Conservation (phyloP, 2,113 vertebrate genomes). For the Odocoileus virginianus region DNA sequence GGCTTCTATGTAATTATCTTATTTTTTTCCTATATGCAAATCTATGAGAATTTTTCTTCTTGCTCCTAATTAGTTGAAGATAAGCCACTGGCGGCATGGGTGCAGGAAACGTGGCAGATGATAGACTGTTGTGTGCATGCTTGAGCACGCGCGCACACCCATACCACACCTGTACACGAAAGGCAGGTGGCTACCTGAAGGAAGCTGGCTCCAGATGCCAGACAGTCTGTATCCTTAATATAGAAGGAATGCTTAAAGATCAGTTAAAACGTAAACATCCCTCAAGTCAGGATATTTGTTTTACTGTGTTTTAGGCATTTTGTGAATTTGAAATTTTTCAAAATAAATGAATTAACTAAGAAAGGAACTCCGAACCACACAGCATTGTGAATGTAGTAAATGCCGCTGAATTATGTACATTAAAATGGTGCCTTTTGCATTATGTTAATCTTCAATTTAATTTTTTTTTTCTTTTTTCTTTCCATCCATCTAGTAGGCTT, state of each 20-base stretch:
- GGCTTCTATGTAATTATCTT: not conserved
- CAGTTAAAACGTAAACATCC: not conserved
- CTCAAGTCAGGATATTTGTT: not conserved
- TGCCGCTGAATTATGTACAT: not conserved
- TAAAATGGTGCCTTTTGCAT: not conserved
- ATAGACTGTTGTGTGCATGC: not conserved
- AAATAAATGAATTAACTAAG: not conserved
- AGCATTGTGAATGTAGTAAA: not conserved
- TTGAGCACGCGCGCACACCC: fast-evolving
- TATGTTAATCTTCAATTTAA: not conserved
- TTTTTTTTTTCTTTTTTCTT: not conserved
- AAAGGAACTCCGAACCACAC: not conserved
- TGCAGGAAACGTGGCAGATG: not conserved
- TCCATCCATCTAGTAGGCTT: not conserved
- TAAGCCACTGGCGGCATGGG: not conserved
- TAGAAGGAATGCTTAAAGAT: not conserved
- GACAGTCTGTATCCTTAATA: not conserved
- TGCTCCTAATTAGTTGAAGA: not conserved
- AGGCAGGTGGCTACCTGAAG: not conserved
- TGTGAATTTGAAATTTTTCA: not conserved
- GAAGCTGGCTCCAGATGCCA: not conserved
- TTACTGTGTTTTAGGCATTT: conserved; percentile 1
- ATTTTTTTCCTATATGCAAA: not conserved
- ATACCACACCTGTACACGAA: not conserved
- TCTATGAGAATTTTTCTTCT: not conserved